These are phyloP conservation scores for Anoplopoma fimbria DNA, from an alignment of 2,113 vertebrate genomes.

Conservation along the genomic window DNA sequence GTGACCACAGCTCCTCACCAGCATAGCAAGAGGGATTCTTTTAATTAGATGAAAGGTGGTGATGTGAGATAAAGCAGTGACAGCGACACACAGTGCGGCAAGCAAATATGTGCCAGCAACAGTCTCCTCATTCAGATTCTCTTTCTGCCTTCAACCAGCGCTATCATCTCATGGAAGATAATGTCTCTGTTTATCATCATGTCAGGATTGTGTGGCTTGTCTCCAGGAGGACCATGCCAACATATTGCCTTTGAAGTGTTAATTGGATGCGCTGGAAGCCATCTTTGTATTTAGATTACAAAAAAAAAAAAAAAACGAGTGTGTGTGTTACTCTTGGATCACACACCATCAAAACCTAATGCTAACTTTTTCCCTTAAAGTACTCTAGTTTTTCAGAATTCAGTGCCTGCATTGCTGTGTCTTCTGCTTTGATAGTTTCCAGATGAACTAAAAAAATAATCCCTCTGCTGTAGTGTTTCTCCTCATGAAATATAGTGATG, in stretches of 20 bases:
- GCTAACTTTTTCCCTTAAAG: conserved; percentile 25
- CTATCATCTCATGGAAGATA: conserved; percentile 59
- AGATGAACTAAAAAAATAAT: conserved; percentile 24
- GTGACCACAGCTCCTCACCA: conserved; percentile 19
- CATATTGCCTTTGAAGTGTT: conserved; percentile 77
- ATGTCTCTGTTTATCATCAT: conserved; percentile 75
- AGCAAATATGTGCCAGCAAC: conserved; percentile 13
- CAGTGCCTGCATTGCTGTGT: background rate
- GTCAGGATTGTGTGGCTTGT: conserved; percentile 64
- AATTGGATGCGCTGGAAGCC: conserved; percentile 76
- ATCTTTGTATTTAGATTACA: conserved; percentile 77
- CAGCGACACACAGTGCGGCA: conserved; percentile 2
- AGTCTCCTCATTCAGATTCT: conserved; percentile 28
- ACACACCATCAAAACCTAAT: conserved; percentile 41
- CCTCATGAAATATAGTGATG: conserved; percentile 22
- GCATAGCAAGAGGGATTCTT: conserved; percentile 24
- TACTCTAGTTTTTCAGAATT: conserved; percentile 3
- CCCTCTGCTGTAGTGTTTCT: background rate
- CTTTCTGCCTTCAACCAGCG: conserved; percentile 29
- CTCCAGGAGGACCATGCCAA: conserved; percentile 63
- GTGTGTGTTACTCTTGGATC: conserved; percentile 22
- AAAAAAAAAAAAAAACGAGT: background rate
- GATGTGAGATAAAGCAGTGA: conserved; percentile 52
- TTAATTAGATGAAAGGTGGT: conserved; percentile 57
- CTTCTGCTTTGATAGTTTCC: conserved; percentile 48